A percentile compares a stretch with the other conserved stretches of the same genome.
These are phyloP conservation scores for Mactromeris polynyma DNA, from an alignment of 2,888 invertebrate genomes.

Conservation along the genomic window DNA sequence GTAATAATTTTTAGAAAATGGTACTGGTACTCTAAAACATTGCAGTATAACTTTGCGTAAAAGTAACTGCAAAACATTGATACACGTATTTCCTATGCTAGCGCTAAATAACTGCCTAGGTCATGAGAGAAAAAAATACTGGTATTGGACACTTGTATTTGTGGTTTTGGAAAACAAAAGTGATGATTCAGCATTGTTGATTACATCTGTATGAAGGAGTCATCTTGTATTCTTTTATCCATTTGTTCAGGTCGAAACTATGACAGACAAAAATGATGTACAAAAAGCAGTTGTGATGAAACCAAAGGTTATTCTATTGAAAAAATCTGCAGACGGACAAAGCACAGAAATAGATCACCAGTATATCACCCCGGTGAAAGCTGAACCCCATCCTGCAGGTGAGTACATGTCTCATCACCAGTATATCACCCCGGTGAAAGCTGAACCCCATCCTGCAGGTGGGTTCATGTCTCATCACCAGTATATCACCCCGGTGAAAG, in stretches of 20 bases:
- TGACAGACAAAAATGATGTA: constrained; percentile 2
- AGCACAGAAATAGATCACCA: constrained; percentile 41
- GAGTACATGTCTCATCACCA: neutral
- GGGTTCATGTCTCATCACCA: neutral
- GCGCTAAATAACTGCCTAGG: too few relatives aligned
- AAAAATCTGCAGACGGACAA: constrained; percentile 47
- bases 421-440: constrained; percentile 27
- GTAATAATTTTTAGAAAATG: too few relatives aligned
- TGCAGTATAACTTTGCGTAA: too few relatives aligned
- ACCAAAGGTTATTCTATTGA: constrained; percentile 60
- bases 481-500: constrained; percentile 27
- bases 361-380: constrained; percentile 27
- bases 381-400: constrained; percentile 33
- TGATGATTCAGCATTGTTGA: too few relatives aligned
- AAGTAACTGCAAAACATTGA: too few relatives aligned
- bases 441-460: constrained; percentile 33
- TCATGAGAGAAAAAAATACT: too few relatives aligned
- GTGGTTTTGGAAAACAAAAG: too few relatives aligned
- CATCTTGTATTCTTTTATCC: too few relatives aligned
- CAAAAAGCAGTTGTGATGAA: neutral
- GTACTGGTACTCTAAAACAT: too few relatives aligned
- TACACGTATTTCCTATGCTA: too few relatives aligned
- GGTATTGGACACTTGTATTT: too few relatives aligned
- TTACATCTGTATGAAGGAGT: too few relatives aligned
- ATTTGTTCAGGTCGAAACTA: constrained; percentile 15